Percentiles rank a stretch among this genome's conserved stretches.
phyloP scores from a whole-genome alignment of 2,797 vertebrate species.

The Pangasius krempfi region DNA sequence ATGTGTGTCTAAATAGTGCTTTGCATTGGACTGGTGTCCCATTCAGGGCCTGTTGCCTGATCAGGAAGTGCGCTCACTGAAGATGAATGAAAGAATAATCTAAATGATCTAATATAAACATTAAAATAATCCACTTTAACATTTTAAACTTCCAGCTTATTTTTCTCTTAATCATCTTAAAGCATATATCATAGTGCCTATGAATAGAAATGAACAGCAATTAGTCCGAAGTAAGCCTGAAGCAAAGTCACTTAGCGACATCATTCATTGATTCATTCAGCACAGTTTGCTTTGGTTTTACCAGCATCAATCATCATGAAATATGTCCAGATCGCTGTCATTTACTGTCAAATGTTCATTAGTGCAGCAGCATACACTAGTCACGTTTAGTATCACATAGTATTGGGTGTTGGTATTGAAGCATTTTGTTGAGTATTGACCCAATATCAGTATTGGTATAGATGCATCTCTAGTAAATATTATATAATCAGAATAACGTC shows the following conservation, averaged over 20 bases:
- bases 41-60: not conserved
- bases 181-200: too few relatives aligned
- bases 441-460: not conserved
- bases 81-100: not conserved
- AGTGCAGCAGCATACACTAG: not conserved
- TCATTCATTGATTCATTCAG: too few relatives aligned
- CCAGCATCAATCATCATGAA: too few relatives aligned
- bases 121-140: not conserved
- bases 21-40: not conserved
- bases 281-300: too few relatives aligned
- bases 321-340: too few relatives aligned
- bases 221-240: too few relatives aligned
- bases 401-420: not conserved
- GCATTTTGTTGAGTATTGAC: not conserved
- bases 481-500: not conserved
- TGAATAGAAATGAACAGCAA: not conserved
- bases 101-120: not conserved
- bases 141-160: too few relatives aligned
- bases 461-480: not conserved
- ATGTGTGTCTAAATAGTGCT: not conserved
- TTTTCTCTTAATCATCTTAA: too few relatives aligned
- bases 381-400: not conserved
- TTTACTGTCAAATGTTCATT: not conserved
- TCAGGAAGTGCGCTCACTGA: not conserved
- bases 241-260: too few relatives aligned